Evolutionary conservation across 2,113 vertebrate species (phyloP), one percentile per base, ranked within the genome.

Genomic region (Cervus canadensis): DNA sequence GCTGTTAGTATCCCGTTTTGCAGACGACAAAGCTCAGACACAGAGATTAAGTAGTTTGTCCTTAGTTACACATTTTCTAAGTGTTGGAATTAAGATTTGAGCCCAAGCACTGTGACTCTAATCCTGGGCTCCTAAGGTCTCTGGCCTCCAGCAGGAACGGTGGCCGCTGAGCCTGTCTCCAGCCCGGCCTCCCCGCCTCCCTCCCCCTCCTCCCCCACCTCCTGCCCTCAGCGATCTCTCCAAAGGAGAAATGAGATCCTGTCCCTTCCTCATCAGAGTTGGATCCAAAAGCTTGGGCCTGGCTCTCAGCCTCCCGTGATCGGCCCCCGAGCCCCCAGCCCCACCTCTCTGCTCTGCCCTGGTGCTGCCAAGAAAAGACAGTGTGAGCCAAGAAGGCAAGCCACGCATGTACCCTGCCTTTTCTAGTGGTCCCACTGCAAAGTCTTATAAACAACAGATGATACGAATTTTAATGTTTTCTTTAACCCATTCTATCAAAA

Each of bases 321-420:
- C 5, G 0, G 48, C 25, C 0, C 81, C n/a, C 0, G 2, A 23
- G 16, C 43, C 23, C 64, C 23, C 17, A 48, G 45, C 43, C 62
- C 78, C n/a, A 17, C 13, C 36, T 13, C 12, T 45, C 17, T 5
- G 83, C 43, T 57, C n/a, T 45, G n/a, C 25, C 59, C 62, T 30
- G 3, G 16, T 9, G 7, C 78, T 64, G 64, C 23, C 45, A 45
- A 1, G 13, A 0, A 54, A 23, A 54, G 4, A 4, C 7, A 8
- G 1, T 0, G 6, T 2, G 36, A 76, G 56, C 62, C 36, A 7
- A 2, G 3, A 12, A 16, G 0, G 2, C 17, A 15, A 45, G 30
- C 21, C 30, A 5, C 6, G 1, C 11, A 1, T 30, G 28, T 12
- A 12, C 28, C 3, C 30, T 33, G 12, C 45, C 26, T 54, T 54